A percentile compares a stretch with the other conserved stretches of the same genome.
phyloP scores from a whole-genome alignment of 2,113 vertebrate species.

The Irena cyanogastra region DNA sequence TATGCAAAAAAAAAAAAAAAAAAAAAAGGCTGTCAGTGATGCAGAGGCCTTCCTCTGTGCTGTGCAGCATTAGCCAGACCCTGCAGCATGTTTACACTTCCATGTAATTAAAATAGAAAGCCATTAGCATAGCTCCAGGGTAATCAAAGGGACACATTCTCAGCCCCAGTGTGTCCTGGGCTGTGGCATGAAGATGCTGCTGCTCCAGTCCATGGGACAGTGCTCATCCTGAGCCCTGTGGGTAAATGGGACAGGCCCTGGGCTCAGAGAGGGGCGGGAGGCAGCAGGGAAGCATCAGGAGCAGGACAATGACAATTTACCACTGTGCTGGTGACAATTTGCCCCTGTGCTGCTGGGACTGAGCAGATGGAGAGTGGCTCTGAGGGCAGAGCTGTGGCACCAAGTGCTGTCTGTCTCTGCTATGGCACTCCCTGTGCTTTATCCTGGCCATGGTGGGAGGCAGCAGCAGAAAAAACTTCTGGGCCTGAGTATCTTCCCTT shows the following conservation, averaged over 20 bases:
- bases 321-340: not conserved
- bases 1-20: not conserved
- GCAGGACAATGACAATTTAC: fast-evolving
- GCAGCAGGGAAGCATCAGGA: not conserved
- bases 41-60: not conserved
- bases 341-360: not conserved
- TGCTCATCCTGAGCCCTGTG: not conserved
- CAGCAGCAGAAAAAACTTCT: not conserved
- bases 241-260: fast-evolving
- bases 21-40: not conserved
- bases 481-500: not conserved
- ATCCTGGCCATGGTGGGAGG: not conserved
- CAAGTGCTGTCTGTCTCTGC: not conserved
- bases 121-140: constrained; percentile 31
- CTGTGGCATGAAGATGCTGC: not conserved
- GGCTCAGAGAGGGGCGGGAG: fast-evolving
- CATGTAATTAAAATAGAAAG: constrained; percentile 21
- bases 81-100: not conserved
- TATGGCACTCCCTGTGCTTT: fast-evolving
- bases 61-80: not conserved
- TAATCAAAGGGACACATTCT: not conserved
- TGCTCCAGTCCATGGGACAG: not conserved
- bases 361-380: not conserved
- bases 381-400: not conserved
- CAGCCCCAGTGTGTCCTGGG: not conserved